Conservation (phyloP, 2,888 invertebrate species). For the Meliscaeva auricollis region DNA sequence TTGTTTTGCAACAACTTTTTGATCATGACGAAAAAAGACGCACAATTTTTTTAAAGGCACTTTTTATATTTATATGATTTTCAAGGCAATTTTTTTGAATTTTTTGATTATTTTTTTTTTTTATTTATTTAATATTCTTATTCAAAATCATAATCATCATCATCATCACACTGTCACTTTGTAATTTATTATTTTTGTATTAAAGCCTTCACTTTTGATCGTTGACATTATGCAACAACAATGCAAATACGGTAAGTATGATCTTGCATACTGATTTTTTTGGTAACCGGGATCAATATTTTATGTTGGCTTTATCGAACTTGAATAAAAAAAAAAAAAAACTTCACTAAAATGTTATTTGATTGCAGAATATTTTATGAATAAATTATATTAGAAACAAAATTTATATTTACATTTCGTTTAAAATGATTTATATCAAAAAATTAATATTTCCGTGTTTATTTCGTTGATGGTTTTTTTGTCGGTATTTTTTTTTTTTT, state of each 20-base stretch:
- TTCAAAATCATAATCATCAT: constrained; percentile 38
- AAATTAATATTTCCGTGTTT: constrained; percentile 28
- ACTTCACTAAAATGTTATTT: constrained; percentile 40
- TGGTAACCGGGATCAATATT: constrained; percentile 53
- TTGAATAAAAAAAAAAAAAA: constrained; percentile 6
- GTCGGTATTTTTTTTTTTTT: constrained; percentile 1
- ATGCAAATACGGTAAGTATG: constrained; percentile 48
- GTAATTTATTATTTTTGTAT: constrained; percentile 22
- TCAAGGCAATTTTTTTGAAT: no score
- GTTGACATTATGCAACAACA: constrained; percentile 67
- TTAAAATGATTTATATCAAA: constrained; percentile 27
- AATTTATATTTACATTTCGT: constrained; percentile 52
- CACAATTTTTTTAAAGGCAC: constrained; percentile 8
- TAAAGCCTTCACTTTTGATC: constrained; percentile 66
- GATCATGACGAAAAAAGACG: background rate
- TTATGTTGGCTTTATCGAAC: background rate
- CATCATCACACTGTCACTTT: constrained; percentile 63
- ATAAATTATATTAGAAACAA: constrained; percentile 4
- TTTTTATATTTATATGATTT: constrained; percentile 6
- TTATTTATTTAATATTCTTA: constrained; percentile 9
- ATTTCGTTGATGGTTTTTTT: constrained; percentile 1
- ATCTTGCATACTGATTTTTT: constrained; percentile 59
- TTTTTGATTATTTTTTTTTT: constrained; percentile 22
- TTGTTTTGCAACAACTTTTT: constrained; percentile 15
- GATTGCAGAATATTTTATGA: constrained; percentile 52